These are phyloP conservation scores for Crotalus tigris DNA, from an alignment of 2,113 vertebrate species.

Conservation along the genomic window DNA sequence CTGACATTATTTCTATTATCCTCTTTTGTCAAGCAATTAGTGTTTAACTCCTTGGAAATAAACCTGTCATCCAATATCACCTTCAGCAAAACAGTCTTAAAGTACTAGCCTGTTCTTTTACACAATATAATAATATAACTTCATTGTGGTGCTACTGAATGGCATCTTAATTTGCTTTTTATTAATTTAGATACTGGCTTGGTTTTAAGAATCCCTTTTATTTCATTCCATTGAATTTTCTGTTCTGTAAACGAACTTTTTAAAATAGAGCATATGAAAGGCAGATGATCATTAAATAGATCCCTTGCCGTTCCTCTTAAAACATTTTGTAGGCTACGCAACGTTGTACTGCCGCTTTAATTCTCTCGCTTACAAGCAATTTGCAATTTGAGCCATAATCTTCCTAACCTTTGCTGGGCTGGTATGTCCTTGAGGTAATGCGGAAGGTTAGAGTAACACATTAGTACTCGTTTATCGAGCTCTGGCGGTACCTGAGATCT, in stretches of 20 bases:
- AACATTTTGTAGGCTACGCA: slow-evolving; percentile 29
- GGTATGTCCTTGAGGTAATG: slow-evolving; percentile 75
- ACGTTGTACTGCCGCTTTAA: slow-evolving; percentile 34
- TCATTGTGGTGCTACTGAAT: slow-evolving; percentile 30
- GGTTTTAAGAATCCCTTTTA: slow-evolving; percentile 38
- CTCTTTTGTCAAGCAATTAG: slow-evolving; percentile 72
- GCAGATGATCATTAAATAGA: background rate
- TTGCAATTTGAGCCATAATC: slow-evolving; percentile 57
- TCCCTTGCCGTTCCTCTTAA: background rate
- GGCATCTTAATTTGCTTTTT: slow-evolving; percentile 56
- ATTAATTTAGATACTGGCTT: slow-evolving; percentile 53
- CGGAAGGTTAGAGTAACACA: slow-evolving; percentile 63
- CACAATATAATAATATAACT: slow-evolving; percentile 56
- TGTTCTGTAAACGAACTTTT: slow-evolving; percentile 23
- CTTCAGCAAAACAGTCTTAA: slow-evolving; percentile 63
- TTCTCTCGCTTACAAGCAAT: slow-evolving; percentile 42
- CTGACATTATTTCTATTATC: slow-evolving; percentile 65
- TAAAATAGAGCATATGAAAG: background rate
- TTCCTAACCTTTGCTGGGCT: slow-evolving; percentile 54
- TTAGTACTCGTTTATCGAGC: slow-evolving; percentile 80
- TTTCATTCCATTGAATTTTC: slow-evolving; percentile 41
- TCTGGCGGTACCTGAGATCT: slow-evolving; percentile 82
- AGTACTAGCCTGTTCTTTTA: slow-evolving; percentile 65
- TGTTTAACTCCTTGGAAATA: slow-evolving; percentile 73
- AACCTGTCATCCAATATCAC: slow-evolving; percentile 67